Base-by-base conservation (phyloP, 2,888 invertebrate species). In the Beris chalybata region DNA sequence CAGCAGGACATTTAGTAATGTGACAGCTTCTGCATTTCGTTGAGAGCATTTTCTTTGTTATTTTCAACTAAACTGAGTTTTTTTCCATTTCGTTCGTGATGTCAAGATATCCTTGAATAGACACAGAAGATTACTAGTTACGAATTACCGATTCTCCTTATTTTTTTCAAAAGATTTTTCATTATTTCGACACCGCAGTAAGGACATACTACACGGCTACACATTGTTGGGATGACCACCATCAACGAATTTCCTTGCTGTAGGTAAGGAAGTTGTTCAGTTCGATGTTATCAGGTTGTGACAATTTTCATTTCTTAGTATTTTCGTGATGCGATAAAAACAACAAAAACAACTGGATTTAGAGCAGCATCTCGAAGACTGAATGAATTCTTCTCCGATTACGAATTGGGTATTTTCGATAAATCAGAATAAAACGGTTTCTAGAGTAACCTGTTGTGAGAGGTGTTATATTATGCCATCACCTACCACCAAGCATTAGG, bases 1-100 rank as follows among this genome's bases (percentile, higher is more conserved):
- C 64, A 64, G 64, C 64, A 64, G 47, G 64, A 64, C 29, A 48
- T 22, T 47, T 56, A 55, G 56, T 64, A 64, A 64, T 64, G 64
- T 55, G 64, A 64, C 64, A 64, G 64, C 64, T 64, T 64, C 64
- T 64, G 56, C 64, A 56, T 64, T 54, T 45, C 13, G n/a, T 7
- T 15, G 22, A 61, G 61, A 61, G 38, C 50, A 52, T 31, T 31
- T 38, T 3, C 38, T 61, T 61, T 61, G 61, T 61, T 61, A 7
- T 4, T 4, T 38, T 29, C 15, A 50, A 50, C n/a, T 11, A 30
- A 22, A 32, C 32, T 22, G 61, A 12, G 13, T 43, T 52, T 15
- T 61, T 50, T 38, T 61, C 30, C 30, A n/a, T 38, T 6, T 50
- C n/a, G 2, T 13, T 38, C 47, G 12, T 47, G 30, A 50, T 61